phyloP scores from a whole-genome alignment of 2,113 vertebrate species.

The Labeo catla region DNA sequence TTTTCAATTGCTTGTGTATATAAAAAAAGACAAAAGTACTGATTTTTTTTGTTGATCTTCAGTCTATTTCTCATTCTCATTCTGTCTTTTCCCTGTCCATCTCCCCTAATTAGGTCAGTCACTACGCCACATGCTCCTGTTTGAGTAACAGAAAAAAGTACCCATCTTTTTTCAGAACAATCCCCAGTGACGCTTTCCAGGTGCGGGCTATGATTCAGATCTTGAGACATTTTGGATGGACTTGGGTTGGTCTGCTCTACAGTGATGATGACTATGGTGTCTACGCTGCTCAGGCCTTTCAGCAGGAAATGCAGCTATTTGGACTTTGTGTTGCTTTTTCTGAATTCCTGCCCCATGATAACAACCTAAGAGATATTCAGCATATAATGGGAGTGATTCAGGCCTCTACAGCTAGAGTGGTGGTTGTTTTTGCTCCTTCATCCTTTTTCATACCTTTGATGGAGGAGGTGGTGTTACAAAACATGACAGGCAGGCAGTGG shows the following conservation, averaged over 20 bases:
- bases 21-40: background rate
- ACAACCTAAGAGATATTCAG: constrained; percentile 53
- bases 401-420: constrained; percentile 59
- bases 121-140: constrained; percentile 59
- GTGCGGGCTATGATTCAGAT: constrained; percentile 64
- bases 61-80: no score
- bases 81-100: background rate
- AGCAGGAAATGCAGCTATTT: constrained; percentile 42
- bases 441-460: no score
- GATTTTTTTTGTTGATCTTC: background rate
- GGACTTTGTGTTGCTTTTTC: constrained; percentile 67
- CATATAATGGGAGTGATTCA: constrained; percentile 64
- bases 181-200: constrained; percentile 62
- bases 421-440: constrained; percentile 46
- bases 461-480: no score
- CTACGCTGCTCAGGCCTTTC: background rate
- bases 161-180: background rate
- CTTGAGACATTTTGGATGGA: constrained; percentile 66
- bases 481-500: no score
- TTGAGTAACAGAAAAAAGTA: constrained; percentile 50
- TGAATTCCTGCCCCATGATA: constrained; percentile 63
- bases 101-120: constrained; percentile 55
- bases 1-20: no score
- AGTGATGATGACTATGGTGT: background rate
- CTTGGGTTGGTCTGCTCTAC: constrained; percentile 47